phyloP scores from a whole-genome alignment of 2,113 vertebrate genomes.

The Nicator chloris region DNA sequence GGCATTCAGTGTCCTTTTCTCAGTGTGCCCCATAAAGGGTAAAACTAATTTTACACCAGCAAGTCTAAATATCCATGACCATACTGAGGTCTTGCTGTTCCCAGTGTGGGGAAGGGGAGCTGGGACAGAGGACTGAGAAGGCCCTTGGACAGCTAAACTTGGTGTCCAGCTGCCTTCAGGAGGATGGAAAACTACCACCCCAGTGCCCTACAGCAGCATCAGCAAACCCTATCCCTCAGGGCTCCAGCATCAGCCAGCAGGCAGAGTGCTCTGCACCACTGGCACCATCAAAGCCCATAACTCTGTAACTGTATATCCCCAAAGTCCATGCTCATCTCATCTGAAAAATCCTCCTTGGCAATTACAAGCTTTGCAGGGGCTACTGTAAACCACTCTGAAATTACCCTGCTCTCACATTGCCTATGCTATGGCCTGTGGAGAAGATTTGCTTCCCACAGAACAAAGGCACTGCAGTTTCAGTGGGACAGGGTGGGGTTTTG shows the following conservation, averaged over 20 bases:
- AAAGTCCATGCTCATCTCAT: neutral
- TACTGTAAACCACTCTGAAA: neutral
- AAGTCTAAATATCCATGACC: neutral
- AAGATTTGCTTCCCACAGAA: neutral
- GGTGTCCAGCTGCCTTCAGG: neutral
- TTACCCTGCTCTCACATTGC: neutral
- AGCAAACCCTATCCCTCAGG: neutral
- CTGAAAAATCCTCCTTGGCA: neutral
- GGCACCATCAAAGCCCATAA: neutral
- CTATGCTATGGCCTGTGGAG: neutral
- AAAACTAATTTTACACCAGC: neutral
- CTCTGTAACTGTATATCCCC: neutral
- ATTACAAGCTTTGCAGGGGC: neutral
- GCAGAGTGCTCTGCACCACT: neutral
- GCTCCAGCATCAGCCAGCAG: neutral
- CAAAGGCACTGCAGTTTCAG: neutral
- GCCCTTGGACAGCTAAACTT: neutral
- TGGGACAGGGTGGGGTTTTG: neutral
- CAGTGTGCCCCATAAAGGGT: neutral
- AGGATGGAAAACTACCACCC: neutral
- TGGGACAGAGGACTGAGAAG: neutral
- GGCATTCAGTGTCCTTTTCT: neutral
- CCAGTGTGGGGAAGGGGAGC: neutral
- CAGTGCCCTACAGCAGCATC: neutral
- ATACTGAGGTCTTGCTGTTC: neutral